Conservation (phyloP, 2,113 vertebrate genomes). For the Pelecanoides urinatrix region DNA sequence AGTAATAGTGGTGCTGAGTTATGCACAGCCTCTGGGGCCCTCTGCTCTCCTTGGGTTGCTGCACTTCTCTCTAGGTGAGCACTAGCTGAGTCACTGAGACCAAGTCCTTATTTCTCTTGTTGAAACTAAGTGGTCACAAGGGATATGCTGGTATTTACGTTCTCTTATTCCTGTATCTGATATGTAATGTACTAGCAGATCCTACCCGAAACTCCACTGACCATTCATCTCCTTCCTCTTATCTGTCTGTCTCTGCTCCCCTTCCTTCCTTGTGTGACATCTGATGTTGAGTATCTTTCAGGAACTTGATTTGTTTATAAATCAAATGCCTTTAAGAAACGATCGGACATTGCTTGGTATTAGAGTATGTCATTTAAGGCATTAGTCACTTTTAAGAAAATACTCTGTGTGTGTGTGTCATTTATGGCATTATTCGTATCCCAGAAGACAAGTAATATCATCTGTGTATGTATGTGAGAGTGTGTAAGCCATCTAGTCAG, state of each 20-base stretch:
- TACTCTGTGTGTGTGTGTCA: not conserved
- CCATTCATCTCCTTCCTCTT: not conserved
- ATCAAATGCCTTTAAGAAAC: slow-evolving; percentile 42
- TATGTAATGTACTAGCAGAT: not conserved
- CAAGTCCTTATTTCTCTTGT: not conserved
- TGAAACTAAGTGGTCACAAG: not conserved
- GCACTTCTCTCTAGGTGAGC: not conserved
- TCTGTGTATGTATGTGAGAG: not conserved
- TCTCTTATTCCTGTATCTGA: not conserved
- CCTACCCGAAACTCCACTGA: not conserved
- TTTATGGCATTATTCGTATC: slow-evolving; percentile 2
- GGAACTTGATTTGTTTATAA: slow-evolving; percentile 53
- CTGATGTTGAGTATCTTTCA: not conserved
- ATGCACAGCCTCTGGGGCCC: not conserved
- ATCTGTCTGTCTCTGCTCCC: not conserved
- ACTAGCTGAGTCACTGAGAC: not conserved
- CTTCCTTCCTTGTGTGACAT: not conserved
- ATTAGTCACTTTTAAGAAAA: not conserved
- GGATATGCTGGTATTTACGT: slow-evolving; percentile 6
- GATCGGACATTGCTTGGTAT: slow-evolving; percentile 9
- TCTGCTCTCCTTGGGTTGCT: not conserved
- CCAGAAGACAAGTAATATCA: not conserved
- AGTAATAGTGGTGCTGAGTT: not conserved
- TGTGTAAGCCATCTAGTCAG: not conserved
- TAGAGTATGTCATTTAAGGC: not conserved